Base-by-base conservation (phyloP, 2,797 vertebrate genomes). In the Masticophis lateralis region DNA sequence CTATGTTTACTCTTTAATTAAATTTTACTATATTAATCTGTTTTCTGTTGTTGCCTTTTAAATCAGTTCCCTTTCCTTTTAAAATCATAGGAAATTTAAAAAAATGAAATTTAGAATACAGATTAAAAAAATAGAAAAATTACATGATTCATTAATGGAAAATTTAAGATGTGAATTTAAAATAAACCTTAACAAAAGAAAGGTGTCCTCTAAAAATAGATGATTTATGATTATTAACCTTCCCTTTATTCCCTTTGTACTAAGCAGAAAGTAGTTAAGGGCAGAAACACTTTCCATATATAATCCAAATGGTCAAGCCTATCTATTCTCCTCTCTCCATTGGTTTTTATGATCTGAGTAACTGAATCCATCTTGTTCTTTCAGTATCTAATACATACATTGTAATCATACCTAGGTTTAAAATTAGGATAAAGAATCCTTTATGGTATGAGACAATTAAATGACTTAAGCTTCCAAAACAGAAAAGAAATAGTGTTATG, bases 321-420 rank as follows among this genome's bases (percentile, higher is more conserved):
- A 43, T 83, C 74, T 47, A 22, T 47, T 83, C 43, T 47, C 4
- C 83, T 10, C 14, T 86, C 27, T n/a, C 56, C 20, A 74, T 14
- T 60, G 57, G 10, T 88, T 25, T 55, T 91, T 28, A 59, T 60
- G 18, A 5, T 47, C 20, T 86, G 10, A 47, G 11, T 47, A 83
- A 47, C 20, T 83, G 79, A 83, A 83, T 13, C 79, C 10, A 83
- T 83, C 79, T 47, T 25, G 74, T 83, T 83, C 37, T 83, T 83
- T 83, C 79, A 83, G 10, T 47, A 47, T 47, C 43, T 83, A 47
- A 43, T n/a, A 90, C 6, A n/a, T 56, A 55, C 18, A 91, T 18
- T 94, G 91, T 74, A 92, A 86, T 0, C 57, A 91, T 87, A 32
- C 60, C 93, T 91, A 91, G 56, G 92, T 86, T 89, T 93, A 86